Base-by-base conservation (phyloP, 2,888 invertebrate genomes). In the Diarsia dahlii region DNA sequence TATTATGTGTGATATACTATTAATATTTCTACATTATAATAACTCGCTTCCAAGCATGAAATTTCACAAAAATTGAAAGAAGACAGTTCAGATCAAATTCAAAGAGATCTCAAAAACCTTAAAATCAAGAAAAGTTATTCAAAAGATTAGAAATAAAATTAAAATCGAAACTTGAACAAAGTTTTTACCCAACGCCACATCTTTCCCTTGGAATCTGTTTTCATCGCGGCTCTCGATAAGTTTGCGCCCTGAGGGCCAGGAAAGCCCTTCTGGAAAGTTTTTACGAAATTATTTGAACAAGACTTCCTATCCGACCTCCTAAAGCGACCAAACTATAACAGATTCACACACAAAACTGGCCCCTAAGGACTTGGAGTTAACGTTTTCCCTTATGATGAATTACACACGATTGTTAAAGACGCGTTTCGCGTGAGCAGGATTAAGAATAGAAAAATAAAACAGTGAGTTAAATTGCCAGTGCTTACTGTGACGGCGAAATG, bases 271-370 rank as follows among this genome's bases (percentile, higher is more conserved):
- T 90, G 91, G 91, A 92, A 95, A 94, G 92, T 95, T 94, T 93
- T 94, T 94, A 93, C 93, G 85, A 95, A 95, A 95, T 95, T 95
- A 95, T 95, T 95, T 94, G 94, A 94, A 94, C 94, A 93, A 93
- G 93, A 84, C 84, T 87, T 82, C 75, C 80, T 71, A 85, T 75
- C 71, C 88, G 68, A 84, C 87, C 82, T 84, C 88, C 85, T 88
- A 84, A 86, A 89, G 82, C 75, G 86, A 77, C 84, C 81, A 77
- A 88, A 88, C 84, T 88, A 86, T 84, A 87, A 85, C 78, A 88
- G 67, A 81, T 72, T 82, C 84, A 82, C 89, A 92, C 84, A 86
- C 91, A 86, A 93, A 93, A 91, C 89, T 90, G 82, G 85, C 76
- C 93, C 89, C 90, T 92, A 85, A 87, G 70, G 90, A 67, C 65